Evolutionary conservation across 2,113 vertebrate genomes (phyloP).

Genomic region (Hucho hucho): DNA sequence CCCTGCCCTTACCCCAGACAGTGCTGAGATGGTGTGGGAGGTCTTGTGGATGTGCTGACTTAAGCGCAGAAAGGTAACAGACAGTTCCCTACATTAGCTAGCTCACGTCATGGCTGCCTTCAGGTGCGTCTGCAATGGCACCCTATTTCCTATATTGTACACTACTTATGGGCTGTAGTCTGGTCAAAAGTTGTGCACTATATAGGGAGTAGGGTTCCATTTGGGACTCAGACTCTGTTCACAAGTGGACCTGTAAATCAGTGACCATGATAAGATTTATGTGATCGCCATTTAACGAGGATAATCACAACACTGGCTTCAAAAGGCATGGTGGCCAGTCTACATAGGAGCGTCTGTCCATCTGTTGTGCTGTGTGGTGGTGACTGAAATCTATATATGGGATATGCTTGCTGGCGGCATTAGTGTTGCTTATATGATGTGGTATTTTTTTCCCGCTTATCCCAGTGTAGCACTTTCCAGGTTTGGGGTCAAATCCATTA

Average conservation of each 20-base stretch:
- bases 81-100: constrained; percentile 17
- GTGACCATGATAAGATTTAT: constrained; percentile 35
- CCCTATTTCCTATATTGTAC: no score
- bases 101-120: not conserved
- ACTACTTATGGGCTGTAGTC: no score
- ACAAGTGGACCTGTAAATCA: not conserved
- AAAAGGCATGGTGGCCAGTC: constrained; percentile 4
- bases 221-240: not conserved
- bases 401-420: no score
- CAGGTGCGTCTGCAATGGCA: no score
- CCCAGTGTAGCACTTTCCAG: no score
- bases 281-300: constrained; percentile 15
- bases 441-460: no score
- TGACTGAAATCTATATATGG: not conserved
- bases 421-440: no score
- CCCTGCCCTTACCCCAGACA: no score
- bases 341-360: not conserved
- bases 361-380: not conserved
- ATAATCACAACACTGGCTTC: constrained; percentile 27
- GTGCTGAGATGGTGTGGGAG: no score
- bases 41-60: constrained; percentile 5
- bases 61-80: constrained; percentile 11
- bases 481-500: no score
- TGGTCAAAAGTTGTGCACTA: no score
- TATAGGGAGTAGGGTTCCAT: no score